Conservation (phyloP, 2,888 invertebrate species). For the Ormyrus thymus region DNA sequence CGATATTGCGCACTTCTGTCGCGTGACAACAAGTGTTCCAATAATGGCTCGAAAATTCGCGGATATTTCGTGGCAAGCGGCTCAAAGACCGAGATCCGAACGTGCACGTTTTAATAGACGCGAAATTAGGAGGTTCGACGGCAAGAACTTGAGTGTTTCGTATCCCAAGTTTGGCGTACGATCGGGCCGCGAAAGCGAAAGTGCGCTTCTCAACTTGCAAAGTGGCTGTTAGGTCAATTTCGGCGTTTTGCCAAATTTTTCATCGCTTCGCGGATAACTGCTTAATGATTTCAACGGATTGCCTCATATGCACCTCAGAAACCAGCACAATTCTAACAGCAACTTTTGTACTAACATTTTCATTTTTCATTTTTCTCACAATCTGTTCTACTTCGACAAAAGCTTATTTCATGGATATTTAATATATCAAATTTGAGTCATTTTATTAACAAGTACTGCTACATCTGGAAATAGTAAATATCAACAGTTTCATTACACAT, state of each 20-base stretch:
- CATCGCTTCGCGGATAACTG: not conserved
- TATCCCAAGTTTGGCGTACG: slow-evolving; percentile 50
- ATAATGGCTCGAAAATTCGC: slow-evolving; percentile 21
- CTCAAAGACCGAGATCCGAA: slow-evolving; percentile 47
- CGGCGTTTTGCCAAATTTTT: slow-evolving; percentile 36
- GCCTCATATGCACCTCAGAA: not conserved
- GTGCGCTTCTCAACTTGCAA: slow-evolving; percentile 51
- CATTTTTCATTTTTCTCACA: too few relatives aligned
- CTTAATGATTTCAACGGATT: not conserved
- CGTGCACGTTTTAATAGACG: slow-evolving; percentile 49
- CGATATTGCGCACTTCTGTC: not conserved
- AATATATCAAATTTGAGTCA: too few relatives aligned
- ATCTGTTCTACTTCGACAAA: too few relatives aligned
- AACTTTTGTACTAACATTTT: too few relatives aligned
- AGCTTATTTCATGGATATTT: too few relatives aligned
- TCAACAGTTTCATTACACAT: too few relatives aligned
- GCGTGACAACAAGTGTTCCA: slow-evolving; percentile 25
- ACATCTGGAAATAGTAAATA: too few relatives aligned
- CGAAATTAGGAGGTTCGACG: slow-evolving; percentile 54
- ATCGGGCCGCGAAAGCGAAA: slow-evolving; percentile 51
- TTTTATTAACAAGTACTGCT: too few relatives aligned
- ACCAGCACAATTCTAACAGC: too few relatives aligned
- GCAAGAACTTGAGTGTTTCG: slow-evolving; percentile 51
- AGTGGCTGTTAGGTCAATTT: slow-evolving; percentile 48
- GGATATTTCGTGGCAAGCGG: slow-evolving; percentile 13